phyloP scores from a whole-genome alignment of 2,888 invertebrate species.

The Habrosyne pyritoides region DNA sequence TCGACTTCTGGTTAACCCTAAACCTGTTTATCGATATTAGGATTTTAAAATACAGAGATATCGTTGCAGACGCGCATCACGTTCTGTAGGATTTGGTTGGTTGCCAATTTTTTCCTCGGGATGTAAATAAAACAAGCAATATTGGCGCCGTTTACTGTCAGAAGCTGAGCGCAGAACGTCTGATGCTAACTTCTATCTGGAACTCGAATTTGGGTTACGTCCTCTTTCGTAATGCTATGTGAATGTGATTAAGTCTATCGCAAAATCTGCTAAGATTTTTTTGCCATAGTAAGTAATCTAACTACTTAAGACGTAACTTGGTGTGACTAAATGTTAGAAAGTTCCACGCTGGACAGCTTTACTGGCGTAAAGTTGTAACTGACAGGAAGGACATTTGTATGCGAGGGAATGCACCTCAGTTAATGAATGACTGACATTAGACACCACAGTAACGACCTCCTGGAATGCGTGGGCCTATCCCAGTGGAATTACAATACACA shows the following conservation, averaged over 20 bases:
- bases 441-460: slow-evolving; percentile 48
- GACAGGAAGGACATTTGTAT: slow-evolving; percentile 65
- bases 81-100: slow-evolving; percentile 53
- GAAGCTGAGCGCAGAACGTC: slow-evolving; percentile 34
- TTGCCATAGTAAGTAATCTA: slow-evolving; percentile 4
- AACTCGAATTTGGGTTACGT: slow-evolving; percentile 38
- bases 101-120: slow-evolving; percentile 70
- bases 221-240: slow-evolving; percentile 29
- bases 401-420: slow-evolving; percentile 60
- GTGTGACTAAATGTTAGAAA: slow-evolving; percentile 52
- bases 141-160: slow-evolving; percentile 55
- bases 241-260: slow-evolving; percentile 25
- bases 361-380: slow-evolving; percentile 24
- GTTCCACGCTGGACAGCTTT: slow-evolving; percentile 30
- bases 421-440: slow-evolving; percentile 68
- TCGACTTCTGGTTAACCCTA: slow-evolving; percentile 41
- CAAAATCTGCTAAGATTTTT: slow-evolving; percentile 13
- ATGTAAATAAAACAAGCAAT: slow-evolving; percentile 71
- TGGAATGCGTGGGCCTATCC: slow-evolving; percentile 55
- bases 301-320: slow-evolving; percentile 15
- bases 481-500: slow-evolving; percentile 49
- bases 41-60: slow-evolving; percentile 53
- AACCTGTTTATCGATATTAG: slow-evolving; percentile 56
- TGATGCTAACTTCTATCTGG: slow-evolving; percentile 49
- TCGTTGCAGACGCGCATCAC: slow-evolving; percentile 46